phyloP scores from a whole-genome alignment of 2,113 vertebrate genomes.

The Isurus oxyrinchus region DNA sequence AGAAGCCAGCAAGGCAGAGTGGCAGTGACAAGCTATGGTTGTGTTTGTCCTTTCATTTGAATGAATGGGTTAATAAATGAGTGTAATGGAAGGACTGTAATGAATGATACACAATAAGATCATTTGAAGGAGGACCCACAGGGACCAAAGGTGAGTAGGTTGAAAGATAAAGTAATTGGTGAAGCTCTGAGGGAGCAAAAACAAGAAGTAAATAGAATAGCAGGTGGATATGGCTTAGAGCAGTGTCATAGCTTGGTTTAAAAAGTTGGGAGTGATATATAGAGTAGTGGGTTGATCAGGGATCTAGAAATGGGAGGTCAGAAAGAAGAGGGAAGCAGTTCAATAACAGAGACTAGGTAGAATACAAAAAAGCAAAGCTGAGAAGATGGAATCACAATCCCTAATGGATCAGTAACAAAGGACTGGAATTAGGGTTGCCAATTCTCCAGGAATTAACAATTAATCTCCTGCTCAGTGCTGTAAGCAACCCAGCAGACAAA shows the following conservation, averaged over 20 bases:
- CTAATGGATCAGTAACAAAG: background rate
- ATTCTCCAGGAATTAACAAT: conserved; percentile 3
- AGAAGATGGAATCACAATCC: background rate
- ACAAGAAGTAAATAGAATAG: background rate
- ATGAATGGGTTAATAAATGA: background rate
- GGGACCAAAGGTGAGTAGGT: background rate
- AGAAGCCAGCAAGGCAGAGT: background rate
- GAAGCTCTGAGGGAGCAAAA: background rate
- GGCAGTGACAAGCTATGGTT: background rate
- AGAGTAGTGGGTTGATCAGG: background rate
- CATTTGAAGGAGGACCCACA: background rate
- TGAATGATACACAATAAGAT: background rate
- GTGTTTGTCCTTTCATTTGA: background rate
- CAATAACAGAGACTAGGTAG: background rate
- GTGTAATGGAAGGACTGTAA: background rate
- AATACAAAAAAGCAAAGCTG: background rate
- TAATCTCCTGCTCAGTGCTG: background rate
- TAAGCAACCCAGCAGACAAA: background rate
- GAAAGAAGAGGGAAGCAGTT: background rate
- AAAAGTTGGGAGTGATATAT: background rate
- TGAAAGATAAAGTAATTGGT: background rate
- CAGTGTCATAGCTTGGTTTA: background rate
- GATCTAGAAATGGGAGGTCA: background rate
- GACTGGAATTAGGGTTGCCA: background rate
- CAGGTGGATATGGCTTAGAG: background rate